phyloP scores from a whole-genome alignment of 2,113 vertebrate genomes.

The Chauna torquata region DNA sequence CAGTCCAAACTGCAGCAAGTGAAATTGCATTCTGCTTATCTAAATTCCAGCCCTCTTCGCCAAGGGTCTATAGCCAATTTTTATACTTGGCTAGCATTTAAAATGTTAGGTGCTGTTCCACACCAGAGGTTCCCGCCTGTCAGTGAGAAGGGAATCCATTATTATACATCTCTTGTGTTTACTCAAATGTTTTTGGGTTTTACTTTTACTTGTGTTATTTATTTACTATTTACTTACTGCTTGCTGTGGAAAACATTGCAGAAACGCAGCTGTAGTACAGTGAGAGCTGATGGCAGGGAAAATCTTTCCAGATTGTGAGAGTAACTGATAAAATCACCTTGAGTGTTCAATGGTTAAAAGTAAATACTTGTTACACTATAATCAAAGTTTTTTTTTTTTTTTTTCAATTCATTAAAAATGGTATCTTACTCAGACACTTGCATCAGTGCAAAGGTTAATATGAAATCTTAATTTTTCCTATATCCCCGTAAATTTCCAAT shows the following conservation, averaged over 20 bases:
- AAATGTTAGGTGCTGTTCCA: not conserved
- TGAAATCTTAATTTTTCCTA: not conserved
- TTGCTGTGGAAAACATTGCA: not conserved
- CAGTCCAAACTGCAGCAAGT: not conserved
- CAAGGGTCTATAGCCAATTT: not conserved
- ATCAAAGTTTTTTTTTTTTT: not conserved
- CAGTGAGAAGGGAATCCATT: not conserved
- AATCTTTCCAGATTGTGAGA: not conserved
- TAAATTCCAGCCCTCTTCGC: not conserved
- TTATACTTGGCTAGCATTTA: not conserved
- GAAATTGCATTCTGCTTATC: slow-evolving; percentile 32
- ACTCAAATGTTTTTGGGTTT: not conserved
- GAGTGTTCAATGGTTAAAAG: not conserved
- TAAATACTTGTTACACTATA: not conserved
- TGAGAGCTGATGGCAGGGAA: not conserved
- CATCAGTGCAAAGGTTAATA: not conserved
- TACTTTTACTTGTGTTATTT: not conserved
- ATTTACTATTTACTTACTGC: not conserved
- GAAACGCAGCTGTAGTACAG: not conserved
- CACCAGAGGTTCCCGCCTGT: not conserved
- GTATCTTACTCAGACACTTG: not conserved
- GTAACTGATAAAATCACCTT: not conserved
- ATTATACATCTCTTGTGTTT: not conserved
- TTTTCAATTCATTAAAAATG: not conserved
- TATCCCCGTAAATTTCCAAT: not conserved